Evolutionary conservation across 2,113 vertebrate genomes (phyloP), one percentile per base, ranked within the genome.

Genomic region (Pterocles orientalis): DNA sequence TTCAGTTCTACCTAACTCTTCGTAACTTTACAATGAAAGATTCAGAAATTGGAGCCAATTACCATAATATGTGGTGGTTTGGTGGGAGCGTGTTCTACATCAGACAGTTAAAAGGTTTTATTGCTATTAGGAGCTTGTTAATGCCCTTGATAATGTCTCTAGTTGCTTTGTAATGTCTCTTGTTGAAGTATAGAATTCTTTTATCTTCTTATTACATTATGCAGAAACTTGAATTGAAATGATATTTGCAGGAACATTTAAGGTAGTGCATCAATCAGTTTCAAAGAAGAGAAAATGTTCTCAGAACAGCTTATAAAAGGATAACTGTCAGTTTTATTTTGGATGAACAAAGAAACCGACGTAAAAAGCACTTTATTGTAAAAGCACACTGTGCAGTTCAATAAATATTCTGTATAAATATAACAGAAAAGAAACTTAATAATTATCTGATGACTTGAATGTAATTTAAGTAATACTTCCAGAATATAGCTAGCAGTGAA

Each of bases 171-270:
- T 98, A 98, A 98, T 97, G 97, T 98, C 98, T 98, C 98, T 98
- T 97, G 98, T 97, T 98, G 97, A 98, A 98, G 98, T 98, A 98
- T 97, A 97, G 98, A 98, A 98, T 98, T 98, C 98, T 98, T 98
- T 98, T 98, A 98, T 98, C 98, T 98, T 98, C 98, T 98, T 98
- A 98, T 98, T 98, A 98, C 98, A 98, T 98, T 98, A 98, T 98
- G 98, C 98, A 98, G 98, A 98, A 98, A 98, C 98, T 98, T 97
- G 98, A 98, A 98, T 98, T 98, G 98, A 98, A 98, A 98, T 97
- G 98, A 97, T 98, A 98, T 98, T 98, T 98, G 98, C 97, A 97
- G 98, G 98, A 98, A 98, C 98, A 98, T 98, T 98, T 98, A 98
- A 98, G 98, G 97, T 96, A 98, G 97, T 97, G 98, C 98, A 98